Conservation (phyloP, 1,140 invertebrate genomes). For the Holcopasites calliopsidis region DNA sequence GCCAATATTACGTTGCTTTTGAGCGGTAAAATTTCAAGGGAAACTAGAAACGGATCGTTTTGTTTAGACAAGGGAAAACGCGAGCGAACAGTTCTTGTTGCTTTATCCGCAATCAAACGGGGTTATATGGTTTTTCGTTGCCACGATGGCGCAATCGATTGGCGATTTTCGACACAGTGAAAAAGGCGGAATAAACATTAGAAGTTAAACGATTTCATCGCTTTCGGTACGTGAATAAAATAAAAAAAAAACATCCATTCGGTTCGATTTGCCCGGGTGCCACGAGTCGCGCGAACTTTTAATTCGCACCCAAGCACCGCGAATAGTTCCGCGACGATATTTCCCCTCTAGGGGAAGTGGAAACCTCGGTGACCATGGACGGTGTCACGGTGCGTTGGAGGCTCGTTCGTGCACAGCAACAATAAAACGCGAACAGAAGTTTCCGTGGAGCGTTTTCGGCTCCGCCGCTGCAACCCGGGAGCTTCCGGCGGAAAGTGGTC, state of each 20-base stretch:
- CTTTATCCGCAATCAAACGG: background rate
- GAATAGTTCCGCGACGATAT: background rate
- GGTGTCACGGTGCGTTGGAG: conserved; percentile 32
- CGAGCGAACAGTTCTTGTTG: background rate
- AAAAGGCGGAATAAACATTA: background rate
- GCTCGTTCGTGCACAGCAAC: conserved; percentile 35
- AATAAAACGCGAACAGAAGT: conserved; percentile 61
- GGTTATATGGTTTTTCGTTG: background rate
- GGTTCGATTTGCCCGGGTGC: background rate
- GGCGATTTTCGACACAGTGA: too few relatives aligned
- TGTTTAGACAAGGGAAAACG: background rate
- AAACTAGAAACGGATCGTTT: background rate
- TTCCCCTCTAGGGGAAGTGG: background rate
- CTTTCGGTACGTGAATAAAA: too few relatives aligned
- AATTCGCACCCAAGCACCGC: background rate
- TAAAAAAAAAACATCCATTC: background rate
- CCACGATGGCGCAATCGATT: background rate
- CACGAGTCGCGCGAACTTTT: background rate
- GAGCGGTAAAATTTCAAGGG: background rate
- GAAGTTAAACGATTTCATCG: background rate
- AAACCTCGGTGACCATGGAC: background rate
- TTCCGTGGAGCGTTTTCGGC: conserved; percentile 44
- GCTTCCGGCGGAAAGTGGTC: conserved; percentile 51
- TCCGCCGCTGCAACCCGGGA: conserved; percentile 39
- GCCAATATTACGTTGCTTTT: conserved; percentile 28